Percentiles rank a stretch among this genome's conserved stretches.
Evolutionary conservation across 1,140 invertebrate genomes (phyloP).

Genomic region (Phthorimaea operculella): DNA sequence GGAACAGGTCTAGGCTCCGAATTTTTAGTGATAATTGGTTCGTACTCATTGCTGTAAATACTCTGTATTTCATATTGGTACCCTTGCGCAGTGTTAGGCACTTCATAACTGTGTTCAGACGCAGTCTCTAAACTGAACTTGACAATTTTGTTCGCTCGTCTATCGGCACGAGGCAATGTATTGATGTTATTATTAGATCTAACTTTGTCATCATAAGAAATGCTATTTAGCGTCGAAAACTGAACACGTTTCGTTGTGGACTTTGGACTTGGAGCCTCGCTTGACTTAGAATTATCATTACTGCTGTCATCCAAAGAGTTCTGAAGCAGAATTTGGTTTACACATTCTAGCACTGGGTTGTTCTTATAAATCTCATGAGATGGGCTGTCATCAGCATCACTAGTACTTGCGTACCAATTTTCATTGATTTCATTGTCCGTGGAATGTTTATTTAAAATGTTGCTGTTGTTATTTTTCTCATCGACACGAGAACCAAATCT

Average conservation of each 20-base stretch:
- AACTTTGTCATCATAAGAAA: slow-evolving; percentile 64
- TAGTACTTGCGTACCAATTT: slow-evolving; percentile 77
- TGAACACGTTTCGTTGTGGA: slow-evolving; percentile 62
- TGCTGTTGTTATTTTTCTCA: slow-evolving; percentile 42
- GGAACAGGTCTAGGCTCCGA: slow-evolving; percentile 52
- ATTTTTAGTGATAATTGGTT: slow-evolving; percentile 70
- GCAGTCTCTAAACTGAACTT: slow-evolving; percentile 67
- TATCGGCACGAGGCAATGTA: slow-evolving; percentile 54
- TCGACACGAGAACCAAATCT: slow-evolving; percentile 35
- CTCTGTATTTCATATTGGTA: slow-evolving; percentile 72
- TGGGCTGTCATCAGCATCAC: slow-evolving; percentile 75
- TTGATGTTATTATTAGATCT: slow-evolving; percentile 38
- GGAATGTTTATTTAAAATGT: slow-evolving; percentile 36
- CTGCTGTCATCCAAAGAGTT: slow-evolving; percentile 67
- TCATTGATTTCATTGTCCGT: slow-evolving; percentile 66
- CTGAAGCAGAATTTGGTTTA: slow-evolving; percentile 79
- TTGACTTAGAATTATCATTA: slow-evolving; percentile 61
- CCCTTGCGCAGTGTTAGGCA: slow-evolving; percentile 62
- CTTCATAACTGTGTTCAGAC: slow-evolving; percentile 66
- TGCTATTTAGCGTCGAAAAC: slow-evolving; percentile 66
- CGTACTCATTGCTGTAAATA: slow-evolving; percentile 73
- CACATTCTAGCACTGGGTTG: slow-evolving; percentile 80
- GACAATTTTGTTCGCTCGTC: slow-evolving; percentile 62
- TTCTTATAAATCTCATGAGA: slow-evolving; percentile 74
- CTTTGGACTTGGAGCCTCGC: slow-evolving; percentile 62